phyloP scores from a whole-genome alignment of 2,797 vertebrate genomes.

The Amblyopsis hoosieri region DNA sequence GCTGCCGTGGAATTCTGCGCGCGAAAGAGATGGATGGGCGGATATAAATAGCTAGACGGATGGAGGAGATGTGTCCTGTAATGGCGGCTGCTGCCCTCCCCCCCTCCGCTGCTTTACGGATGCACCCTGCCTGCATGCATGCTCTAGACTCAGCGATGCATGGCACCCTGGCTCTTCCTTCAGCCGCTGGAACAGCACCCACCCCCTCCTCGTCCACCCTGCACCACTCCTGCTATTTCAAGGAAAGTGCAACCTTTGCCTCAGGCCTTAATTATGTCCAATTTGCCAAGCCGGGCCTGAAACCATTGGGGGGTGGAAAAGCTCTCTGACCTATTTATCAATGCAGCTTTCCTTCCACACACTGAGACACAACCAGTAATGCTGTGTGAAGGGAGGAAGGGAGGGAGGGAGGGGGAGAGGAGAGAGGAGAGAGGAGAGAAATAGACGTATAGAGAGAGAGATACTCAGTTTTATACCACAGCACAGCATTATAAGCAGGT shows the following conservation, averaged over 20 bases:
- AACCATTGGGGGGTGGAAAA: slow-evolving; percentile 81
- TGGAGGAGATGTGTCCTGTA: slow-evolving; percentile 34
- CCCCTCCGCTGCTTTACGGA: slow-evolving; percentile 36
- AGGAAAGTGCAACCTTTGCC: slow-evolving; percentile 85
- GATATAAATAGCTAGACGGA: not conserved
- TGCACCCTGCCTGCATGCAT: slow-evolving; percentile 60
- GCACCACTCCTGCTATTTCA: slow-evolving; percentile 75
- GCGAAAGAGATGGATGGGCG: not conserved
- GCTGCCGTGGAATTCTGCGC: too few relatives aligned
- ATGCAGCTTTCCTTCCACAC: slow-evolving; percentile 73
- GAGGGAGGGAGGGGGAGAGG: not conserved
- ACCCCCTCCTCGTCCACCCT: slow-evolving; percentile 49
- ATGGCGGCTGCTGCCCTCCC: slow-evolving; percentile 42
- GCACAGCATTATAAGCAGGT: slow-evolving; percentile 21
- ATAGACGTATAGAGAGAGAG: not conserved
- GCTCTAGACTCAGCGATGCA: slow-evolving; percentile 54
- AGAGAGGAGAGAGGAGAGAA: not conserved
- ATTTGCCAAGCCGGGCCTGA: slow-evolving; percentile 84
- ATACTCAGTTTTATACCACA: slow-evolving; percentile 39
- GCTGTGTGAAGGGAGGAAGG: slow-evolving; percentile 24
- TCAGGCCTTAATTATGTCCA: slow-evolving; percentile 87
- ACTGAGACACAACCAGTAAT: slow-evolving; percentile 60
- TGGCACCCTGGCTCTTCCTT: slow-evolving; percentile 55
- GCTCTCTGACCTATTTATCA: slow-evolving; percentile 87
- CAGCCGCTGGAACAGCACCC: slow-evolving; percentile 26